Percentiles rank a stretch among this genome's conserved stretches.
phyloP scores from a whole-genome alignment of 2,797 vertebrate genomes.

The Odontamblyopus rebecca region DNA sequence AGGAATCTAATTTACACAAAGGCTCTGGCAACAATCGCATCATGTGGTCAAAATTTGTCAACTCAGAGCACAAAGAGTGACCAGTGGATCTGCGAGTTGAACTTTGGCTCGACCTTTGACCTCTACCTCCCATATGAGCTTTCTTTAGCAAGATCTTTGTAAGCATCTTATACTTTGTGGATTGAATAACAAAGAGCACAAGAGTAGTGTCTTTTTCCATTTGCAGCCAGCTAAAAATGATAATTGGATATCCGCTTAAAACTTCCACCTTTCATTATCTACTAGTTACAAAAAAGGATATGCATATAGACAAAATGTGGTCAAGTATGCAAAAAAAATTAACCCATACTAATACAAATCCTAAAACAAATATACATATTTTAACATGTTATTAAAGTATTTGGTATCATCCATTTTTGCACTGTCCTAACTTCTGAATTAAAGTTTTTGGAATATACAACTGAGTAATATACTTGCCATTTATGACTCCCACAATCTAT shows the following conservation, averaged over 20 bases:
- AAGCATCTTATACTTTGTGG: constrained; percentile 29
- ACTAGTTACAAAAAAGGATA: not conserved
- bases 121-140: constrained; percentile 33
- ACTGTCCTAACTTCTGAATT: not conserved
- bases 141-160: constrained; percentile 44
- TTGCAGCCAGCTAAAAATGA: constrained; percentile 14
- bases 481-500: constrained; percentile 32
- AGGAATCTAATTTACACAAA: constrained; percentile 63
- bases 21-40: constrained; percentile 56
- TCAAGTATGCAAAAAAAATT: not conserved
- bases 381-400: too few relatives aligned
- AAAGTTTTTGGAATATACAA: not conserved
- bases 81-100: constrained; percentile 59
- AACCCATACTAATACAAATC: not conserved
- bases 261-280: not conserved
- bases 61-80: constrained; percentile 61
- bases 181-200: constrained; percentile 24
- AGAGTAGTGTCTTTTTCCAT: constrained; percentile 16
- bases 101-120: constrained; percentile 66
- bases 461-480: constrained; percentile 18
- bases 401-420: not conserved
- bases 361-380: too few relatives aligned
- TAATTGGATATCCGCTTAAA: not conserved
- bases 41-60: constrained; percentile 69
- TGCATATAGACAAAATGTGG: not conserved